phyloP scores from a whole-genome alignment of 2,888 invertebrate genomes.

The Euzetes globulus region DNA sequence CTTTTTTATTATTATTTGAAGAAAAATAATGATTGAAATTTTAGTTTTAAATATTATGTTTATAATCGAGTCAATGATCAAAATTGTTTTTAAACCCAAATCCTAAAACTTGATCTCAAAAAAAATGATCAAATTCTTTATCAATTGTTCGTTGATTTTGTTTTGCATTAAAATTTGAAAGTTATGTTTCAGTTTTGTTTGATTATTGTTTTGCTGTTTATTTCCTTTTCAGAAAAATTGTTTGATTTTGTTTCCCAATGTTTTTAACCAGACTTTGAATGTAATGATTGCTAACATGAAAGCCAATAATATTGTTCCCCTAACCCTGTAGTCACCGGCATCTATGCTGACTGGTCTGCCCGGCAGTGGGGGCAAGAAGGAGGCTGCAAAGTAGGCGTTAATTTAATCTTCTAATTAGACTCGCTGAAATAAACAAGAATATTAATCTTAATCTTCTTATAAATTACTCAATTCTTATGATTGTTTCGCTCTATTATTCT shows the following conservation, averaged over 20 bases:
- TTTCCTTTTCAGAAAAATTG: too few species aligned
- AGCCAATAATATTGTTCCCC: too few species aligned
- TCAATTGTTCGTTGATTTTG: neutral
- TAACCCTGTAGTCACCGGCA: constrained; percentile 3
- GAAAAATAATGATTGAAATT: too few species aligned
- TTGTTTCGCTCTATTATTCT: neutral
- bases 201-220: too few species aligned
- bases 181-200: too few species aligned
- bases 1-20: too few species aligned
- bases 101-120: neutral
- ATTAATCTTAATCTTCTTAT: neutral
- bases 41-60: too few species aligned
- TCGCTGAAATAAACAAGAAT: neutral
- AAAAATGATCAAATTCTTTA: neutral
- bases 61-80: neutral
- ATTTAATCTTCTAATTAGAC: neutral
- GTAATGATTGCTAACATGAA: neutral
- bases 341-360: neutral
- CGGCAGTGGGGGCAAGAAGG: neutral
- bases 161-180: neutral
- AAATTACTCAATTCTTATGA: neutral
- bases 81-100: neutral
- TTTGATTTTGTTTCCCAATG: too few species aligned
- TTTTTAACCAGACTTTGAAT: neutral
- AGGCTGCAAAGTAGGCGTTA: constrained; percentile 16